phyloP scores from a whole-genome alignment of 2,797 vertebrate genomes.

The Trachurus trachurus region DNA sequence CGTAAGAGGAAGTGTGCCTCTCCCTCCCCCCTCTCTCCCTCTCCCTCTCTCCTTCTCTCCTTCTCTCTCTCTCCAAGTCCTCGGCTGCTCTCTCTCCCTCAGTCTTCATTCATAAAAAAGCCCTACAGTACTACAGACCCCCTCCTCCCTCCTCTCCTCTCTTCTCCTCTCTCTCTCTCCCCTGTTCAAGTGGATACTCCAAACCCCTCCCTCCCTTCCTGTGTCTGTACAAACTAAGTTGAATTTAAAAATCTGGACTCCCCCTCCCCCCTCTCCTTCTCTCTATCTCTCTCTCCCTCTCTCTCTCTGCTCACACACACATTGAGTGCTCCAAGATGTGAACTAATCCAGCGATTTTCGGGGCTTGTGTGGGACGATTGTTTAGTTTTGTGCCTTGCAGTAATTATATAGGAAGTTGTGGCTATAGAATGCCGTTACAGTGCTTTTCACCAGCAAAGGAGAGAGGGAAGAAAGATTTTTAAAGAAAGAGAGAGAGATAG shows the following conservation, averaged over 20 bases:
- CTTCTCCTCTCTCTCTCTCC: slow-evolving; percentile 28
- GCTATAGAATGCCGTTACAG: slow-evolving; percentile 74
- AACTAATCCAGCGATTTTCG: slow-evolving; percentile 82
- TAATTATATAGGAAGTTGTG: slow-evolving; percentile 88
- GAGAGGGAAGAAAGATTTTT: neutral
- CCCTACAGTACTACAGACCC: slow-evolving; percentile 76
- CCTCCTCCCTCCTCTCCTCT: slow-evolving; percentile 18
- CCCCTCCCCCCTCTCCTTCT: slow-evolving; percentile 35
- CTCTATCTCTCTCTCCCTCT: slow-evolving; percentile 33
- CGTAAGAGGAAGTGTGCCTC: slow-evolving; percentile 83
- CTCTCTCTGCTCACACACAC: slow-evolving; percentile 33
- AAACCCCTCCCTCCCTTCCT: slow-evolving; percentile 87
- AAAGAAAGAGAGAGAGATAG: neutral
- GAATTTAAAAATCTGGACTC: slow-evolving; percentile 78
- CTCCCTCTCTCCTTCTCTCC: neutral
- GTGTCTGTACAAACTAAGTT: slow-evolving; percentile 85
- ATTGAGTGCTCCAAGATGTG: slow-evolving; percentile 87
- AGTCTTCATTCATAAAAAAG: slow-evolving; percentile 85
- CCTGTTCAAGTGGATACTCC: slow-evolving; percentile 82
- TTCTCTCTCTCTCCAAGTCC: slow-evolving; percentile 15
- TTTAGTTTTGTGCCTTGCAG: slow-evolving; percentile 85
- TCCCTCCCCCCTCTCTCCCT: slow-evolving; percentile 27
- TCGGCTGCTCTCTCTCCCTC: slow-evolving; percentile 53
- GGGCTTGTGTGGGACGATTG: slow-evolving; percentile 84
- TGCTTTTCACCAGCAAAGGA: slow-evolving; percentile 41